Evolutionary conservation across 1,140 invertebrate genomes (phyloP), one percentile per base, ranked within the genome.

Genomic region (Pseudomyrmex sp.): DNA sequence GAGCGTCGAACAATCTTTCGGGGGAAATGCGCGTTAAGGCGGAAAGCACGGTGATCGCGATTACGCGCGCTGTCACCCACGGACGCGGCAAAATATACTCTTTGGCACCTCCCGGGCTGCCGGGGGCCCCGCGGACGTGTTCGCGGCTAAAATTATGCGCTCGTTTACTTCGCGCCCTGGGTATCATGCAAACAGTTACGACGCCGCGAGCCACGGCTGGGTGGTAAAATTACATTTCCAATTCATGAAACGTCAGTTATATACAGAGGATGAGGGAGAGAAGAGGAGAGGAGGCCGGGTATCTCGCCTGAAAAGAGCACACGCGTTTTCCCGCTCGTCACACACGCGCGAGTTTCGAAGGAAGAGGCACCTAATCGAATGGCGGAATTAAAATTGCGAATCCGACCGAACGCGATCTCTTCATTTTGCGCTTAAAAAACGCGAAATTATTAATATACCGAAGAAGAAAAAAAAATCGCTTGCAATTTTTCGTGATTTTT

Each of bases 161-260:
- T 92, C 93, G 93, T 93, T 93, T 93, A 93, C 91, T 93, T 88
- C 89, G 85, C 90, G 85, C 90, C 88, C 90, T 85, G 86, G 89
- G 87, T 92, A 92, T 92, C 92, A 91, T 92, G 92, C 91, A 92
- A 93, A 92, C 92, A 91, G 91, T 93, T 93, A 93, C 90, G 90
- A 85, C 82, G 72, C 86, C 85, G 83, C 85, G 90, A 92, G 91
- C 90, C 88, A 91, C 89, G 85, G 82, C 82, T 85, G 58, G 62
- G 83, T 74, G 90, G 91, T 92, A 90, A 93, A 93, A 93, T 93
- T 93, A 93, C 93, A 93, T 93, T 93, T 93, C 92, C 93, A 93
- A 93, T 93, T 93, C 93, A 93, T 93, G 92, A 93, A 93, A 93
- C 82, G 92, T 93, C 93, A 93, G 92, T 91, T 91, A 90, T 91